Conservation (phyloP, 2,113 vertebrate species). For the Lasiurus cinereus region DNA sequence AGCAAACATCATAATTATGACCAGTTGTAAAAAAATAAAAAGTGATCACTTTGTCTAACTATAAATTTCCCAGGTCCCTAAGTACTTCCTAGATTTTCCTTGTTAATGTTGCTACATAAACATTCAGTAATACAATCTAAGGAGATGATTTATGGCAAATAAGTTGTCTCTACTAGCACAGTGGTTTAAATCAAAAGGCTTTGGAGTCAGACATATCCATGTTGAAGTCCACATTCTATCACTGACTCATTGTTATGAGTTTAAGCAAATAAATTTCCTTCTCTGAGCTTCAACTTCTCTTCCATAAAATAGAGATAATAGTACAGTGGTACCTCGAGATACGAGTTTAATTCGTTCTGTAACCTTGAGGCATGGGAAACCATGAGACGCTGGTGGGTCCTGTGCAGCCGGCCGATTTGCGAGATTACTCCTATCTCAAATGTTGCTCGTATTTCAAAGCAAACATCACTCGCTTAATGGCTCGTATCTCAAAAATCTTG, state of each 20-base stretch:
- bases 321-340: too few relatives aligned
- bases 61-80: neutral
- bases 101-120: neutral
- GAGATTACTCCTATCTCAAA: too few relatives aligned
- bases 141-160: slow-evolving; percentile 28
- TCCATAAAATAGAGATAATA: neutral
- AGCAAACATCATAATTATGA: neutral
- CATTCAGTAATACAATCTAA: neutral
- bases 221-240: neutral
- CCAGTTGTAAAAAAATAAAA: neutral
- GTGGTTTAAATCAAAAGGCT: slow-evolving; percentile 53
- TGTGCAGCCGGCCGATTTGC: too few relatives aligned
- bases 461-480: too few relatives aligned
- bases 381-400: too few relatives aligned
- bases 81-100: slow-evolving; percentile 1
- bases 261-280: neutral
- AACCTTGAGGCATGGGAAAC: too few relatives aligned
- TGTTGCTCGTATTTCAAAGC: too few relatives aligned
- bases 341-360: too few relatives aligned
- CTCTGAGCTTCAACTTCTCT: slow-evolving; percentile 24
- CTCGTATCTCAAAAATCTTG: too few relatives aligned
- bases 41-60: neutral
- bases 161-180: neutral
- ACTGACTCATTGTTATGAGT: neutral
- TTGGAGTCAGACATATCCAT: neutral